Conservation (phyloP, 2,888 invertebrate species). For the Aporophyla nigra region DNA sequence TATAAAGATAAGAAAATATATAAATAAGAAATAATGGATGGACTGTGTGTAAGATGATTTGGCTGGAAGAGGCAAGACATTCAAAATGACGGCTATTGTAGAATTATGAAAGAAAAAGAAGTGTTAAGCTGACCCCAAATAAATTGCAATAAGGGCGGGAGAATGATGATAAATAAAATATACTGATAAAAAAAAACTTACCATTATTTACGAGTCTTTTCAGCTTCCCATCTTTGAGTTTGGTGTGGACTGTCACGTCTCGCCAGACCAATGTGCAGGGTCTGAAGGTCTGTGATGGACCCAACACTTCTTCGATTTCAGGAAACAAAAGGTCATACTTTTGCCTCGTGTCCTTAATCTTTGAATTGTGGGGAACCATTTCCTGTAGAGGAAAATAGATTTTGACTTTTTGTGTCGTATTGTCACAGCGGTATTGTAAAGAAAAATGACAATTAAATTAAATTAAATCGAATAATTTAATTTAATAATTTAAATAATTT, state of each 20-base stretch:
- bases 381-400: conserved; percentile 68
- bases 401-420: neutral
- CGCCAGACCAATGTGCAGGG: conserved; percentile 95
- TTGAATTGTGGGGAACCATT: conserved; percentile 71
- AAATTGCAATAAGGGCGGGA: no score
- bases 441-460: no score
- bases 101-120: no score
- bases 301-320: conserved; percentile 87
- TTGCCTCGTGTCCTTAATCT: conserved; percentile 53
- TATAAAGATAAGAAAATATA: no score
- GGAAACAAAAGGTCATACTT: conserved; percentile 80
- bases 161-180: neutral
- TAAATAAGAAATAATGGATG: no score
- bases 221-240: conserved; percentile 85
- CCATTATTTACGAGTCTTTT: conserved; percentile 95
- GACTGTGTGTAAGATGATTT: no score
- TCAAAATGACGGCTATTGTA: no score
- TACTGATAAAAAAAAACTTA: conserved; percentile 74
- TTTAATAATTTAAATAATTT: no score
- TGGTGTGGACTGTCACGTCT: conserved; percentile 94
- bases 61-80: no score
- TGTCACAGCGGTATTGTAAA: neutral
- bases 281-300: conserved; percentile 89
- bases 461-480: no score
- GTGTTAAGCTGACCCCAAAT: no score